phyloP scores from a whole-genome alignment of 1,140 invertebrate genomes.

The Diabrotica undecimpunctata region DNA sequence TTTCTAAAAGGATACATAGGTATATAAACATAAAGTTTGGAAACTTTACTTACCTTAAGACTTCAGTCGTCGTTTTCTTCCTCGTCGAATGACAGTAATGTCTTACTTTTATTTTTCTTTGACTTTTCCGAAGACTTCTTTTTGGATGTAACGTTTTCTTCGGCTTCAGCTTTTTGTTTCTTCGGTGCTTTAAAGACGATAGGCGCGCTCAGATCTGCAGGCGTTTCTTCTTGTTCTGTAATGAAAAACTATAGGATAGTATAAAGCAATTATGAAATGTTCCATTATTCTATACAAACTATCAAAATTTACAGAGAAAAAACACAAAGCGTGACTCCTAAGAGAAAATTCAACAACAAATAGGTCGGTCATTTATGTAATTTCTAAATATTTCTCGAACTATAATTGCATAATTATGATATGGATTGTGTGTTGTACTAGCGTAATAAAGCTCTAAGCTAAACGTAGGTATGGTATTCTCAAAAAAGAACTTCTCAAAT shows the following conservation, averaged over 20 bases:
- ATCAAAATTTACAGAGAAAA: neutral
- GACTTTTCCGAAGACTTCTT: slow-evolving; percentile 39
- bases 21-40: too few species aligned
- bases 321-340: neutral
- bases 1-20: too few species aligned
- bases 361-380: too few species aligned
- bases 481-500: too few species aligned
- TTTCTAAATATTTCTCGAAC: too few species aligned
- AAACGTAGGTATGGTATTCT: too few species aligned
- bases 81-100: slow-evolving; percentile 52
- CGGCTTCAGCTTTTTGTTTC: slow-evolving; percentile 36
- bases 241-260: neutral
- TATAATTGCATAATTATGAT: too few species aligned
- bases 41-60: slow-evolving; percentile 6
- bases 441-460: too few species aligned
- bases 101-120: slow-evolving; percentile 47
- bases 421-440: too few species aligned
- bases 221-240: slow-evolving; percentile 51
- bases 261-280: too few species aligned
- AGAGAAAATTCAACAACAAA: neutral
- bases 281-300: too few species aligned
- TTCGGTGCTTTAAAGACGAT: slow-evolving; percentile 53
- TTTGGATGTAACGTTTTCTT: slow-evolving; percentile 22
- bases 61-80: slow-evolving; percentile 50
- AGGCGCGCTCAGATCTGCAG: slow-evolving; percentile 54